phyloP scores from a whole-genome alignment of 2,888 invertebrate species.

The Malthinus seriepunctatus region DNA sequence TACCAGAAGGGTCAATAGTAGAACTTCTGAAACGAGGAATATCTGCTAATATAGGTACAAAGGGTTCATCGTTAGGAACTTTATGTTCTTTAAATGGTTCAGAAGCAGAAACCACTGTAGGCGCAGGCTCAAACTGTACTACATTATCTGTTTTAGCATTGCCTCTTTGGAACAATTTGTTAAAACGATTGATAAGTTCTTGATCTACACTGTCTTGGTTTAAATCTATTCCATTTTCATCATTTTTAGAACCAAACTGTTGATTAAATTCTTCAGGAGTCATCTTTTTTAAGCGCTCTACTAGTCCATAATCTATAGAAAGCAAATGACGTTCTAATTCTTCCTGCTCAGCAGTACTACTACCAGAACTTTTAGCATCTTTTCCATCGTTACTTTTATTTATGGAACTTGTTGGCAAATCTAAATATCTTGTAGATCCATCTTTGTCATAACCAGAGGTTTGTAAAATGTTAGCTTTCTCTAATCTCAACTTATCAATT shows the following conservation, averaged over 20 bases:
- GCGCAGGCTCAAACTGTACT: too few relatives aligned
- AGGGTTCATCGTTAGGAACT: conserved; percentile 27
- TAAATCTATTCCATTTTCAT: neutral
- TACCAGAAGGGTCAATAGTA: neutral
- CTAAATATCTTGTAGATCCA: conserved; percentile 45
- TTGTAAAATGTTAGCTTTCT: conserved; percentile 56
- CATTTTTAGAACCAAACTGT: neutral
- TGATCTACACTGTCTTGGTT: conserved; percentile 1
- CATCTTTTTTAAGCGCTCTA: conserved; percentile 40
- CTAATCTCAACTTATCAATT: conserved; percentile 63
- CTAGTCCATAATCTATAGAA: conserved; percentile 44
- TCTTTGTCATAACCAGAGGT: conserved; percentile 48
- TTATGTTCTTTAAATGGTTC: neutral
- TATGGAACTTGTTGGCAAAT: conserved; percentile 34
- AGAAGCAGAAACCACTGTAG: neutral
- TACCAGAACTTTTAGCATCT: neutral
- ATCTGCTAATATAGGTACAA: conserved; percentile 48
- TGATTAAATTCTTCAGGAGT: conserved; percentile 22
- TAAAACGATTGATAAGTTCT: conserved; percentile 18
- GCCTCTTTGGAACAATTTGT: conserved; percentile 1
- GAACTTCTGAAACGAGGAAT: conserved; percentile 50
- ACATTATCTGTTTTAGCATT: neutral
- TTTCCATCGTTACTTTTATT: conserved; percentile 6
- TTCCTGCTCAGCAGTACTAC: conserved; percentile 36
- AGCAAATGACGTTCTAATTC: conserved; percentile 37